Conservation (phyloP, 2,888 invertebrate genomes). For the Rhodophaea formosa region DNA sequence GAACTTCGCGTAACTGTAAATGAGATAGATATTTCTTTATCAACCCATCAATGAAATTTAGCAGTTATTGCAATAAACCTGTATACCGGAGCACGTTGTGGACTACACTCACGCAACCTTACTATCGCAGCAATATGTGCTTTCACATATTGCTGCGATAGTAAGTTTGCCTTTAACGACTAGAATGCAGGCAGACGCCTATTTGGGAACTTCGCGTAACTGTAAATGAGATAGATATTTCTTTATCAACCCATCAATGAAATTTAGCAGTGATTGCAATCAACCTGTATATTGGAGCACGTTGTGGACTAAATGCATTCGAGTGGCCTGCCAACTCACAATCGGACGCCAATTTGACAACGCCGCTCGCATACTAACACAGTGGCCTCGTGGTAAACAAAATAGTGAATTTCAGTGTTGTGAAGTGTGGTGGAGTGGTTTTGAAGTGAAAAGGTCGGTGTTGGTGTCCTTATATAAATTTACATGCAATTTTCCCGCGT, state of each 20-base stretch:
- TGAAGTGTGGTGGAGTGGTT: constrained; percentile 1
- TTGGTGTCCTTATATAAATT: not conserved
- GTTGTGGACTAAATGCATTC: constrained; percentile 59
- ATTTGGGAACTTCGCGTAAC: too few species aligned
- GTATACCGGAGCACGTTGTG: constrained; percentile 46
- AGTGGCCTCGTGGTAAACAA: constrained; percentile 35
- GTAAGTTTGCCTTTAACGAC: too few species aligned
- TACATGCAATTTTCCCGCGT: too few species aligned
- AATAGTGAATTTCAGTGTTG: constrained; percentile 13
- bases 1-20: too few species aligned
- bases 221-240: too few species aligned
- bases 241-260: not conserved
- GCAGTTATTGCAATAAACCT: constrained; percentile 29
- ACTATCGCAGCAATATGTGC: too few species aligned
- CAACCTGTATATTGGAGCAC: constrained; percentile 40
- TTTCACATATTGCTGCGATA: too few species aligned
- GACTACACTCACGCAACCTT: too few species aligned
- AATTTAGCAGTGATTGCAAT: constrained; percentile 17
- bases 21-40: too few species aligned
- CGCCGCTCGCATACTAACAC: constrained; percentile 36
- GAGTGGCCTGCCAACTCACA: constrained; percentile 60
- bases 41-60: constrained; percentile 1
- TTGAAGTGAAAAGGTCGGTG: constrained; percentile 13
- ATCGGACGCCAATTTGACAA: constrained; percentile 62
- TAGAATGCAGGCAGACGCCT: too few species aligned